A percentile compares a stretch with the other conserved stretches of the same genome.
phyloP scores from a whole-genome alignment of 2,888 invertebrate species.

The Scelioninae gen. 2 region DNA sequence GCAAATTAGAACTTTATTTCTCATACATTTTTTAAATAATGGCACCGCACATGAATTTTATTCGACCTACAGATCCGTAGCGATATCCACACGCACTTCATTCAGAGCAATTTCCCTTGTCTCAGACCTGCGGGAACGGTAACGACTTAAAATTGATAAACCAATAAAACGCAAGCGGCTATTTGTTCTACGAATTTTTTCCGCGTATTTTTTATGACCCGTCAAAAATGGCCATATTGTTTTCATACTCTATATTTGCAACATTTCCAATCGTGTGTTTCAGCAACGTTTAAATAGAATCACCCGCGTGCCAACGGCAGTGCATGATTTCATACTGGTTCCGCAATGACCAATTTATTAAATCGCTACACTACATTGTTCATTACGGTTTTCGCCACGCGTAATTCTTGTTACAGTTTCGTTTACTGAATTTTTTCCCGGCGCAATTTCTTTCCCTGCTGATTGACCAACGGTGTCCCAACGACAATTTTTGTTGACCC shows the following conservation, averaged over 20 bases:
- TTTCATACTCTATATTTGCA: conserved; percentile 9
- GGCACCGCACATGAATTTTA: too few species aligned
- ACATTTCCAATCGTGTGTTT: conserved; percentile 20
- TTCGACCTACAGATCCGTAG: too few species aligned
- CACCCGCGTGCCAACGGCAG: conserved; percentile 15
- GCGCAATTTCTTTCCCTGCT: not conserved
- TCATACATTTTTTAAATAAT: too few species aligned
- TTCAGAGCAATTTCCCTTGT: too few species aligned
- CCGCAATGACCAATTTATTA: conserved; percentile 46
- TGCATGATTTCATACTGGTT: conserved; percentile 37
- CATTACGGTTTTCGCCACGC: conserved; percentile 35
- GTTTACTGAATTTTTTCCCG: conserved; percentile 19
- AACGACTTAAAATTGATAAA: too few species aligned
- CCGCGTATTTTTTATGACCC: too few species aligned
- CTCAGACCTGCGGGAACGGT: too few species aligned
- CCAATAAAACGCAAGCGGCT: too few species aligned
- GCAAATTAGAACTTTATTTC: too few species aligned
- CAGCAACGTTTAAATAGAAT: conserved; percentile 34
- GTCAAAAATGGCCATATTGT: not conserved
- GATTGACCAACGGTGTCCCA: conserved; percentile 7
- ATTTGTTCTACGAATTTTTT: too few species aligned
- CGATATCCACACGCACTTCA: too few species aligned
- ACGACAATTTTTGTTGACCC: not conserved
- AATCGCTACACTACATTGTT: conserved; percentile 44
- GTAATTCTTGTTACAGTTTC: conserved; percentile 26